These are phyloP conservation scores for Silvanus unidentatus DNA, from an alignment of 2,888 invertebrate species.

Conservation along the genomic window DNA sequence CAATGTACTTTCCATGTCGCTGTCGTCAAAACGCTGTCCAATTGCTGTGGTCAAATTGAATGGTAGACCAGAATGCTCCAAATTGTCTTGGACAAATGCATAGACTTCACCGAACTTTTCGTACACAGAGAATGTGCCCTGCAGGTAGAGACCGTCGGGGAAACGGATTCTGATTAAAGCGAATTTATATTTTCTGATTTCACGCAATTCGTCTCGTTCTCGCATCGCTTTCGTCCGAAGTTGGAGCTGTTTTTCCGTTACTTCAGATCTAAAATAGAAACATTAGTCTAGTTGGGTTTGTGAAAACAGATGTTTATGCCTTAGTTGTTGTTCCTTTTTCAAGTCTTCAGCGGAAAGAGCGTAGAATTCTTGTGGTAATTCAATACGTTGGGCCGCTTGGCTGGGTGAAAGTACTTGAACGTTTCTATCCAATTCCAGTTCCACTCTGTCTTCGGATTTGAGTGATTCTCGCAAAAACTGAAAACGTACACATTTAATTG, in stretches of 20 bases:
- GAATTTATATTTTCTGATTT: constrained; percentile 77
- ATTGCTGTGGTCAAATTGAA: constrained; percentile 65
- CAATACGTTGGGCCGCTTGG: constrained; percentile 61
- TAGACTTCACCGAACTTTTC: constrained; percentile 70
- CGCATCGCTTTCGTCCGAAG: constrained; percentile 92
- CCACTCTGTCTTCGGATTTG: constrained; percentile 72
- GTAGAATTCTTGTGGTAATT: constrained; percentile 82
- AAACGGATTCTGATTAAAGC: constrained; percentile 80
- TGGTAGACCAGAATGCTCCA: constrained; percentile 62
- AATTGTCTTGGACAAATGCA: constrained; percentile 73
- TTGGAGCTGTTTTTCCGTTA: constrained; percentile 73
- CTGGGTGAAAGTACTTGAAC: constrained; percentile 76
- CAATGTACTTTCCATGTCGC: constrained; percentile 66
- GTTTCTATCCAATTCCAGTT: constrained; percentile 78
- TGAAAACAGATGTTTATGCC: constrained; percentile 43
- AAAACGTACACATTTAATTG: constrained; percentile 29
- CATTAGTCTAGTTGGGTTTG: background rate
- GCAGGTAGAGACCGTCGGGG: constrained; percentile 78
- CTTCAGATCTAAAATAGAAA: constrained; percentile 56
- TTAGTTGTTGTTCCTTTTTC: constrained; percentile 72
- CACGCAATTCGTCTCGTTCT: constrained; percentile 78
- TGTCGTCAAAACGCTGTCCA: constrained; percentile 60
- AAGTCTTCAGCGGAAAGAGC: constrained; percentile 75
- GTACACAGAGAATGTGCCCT: constrained; percentile 85
- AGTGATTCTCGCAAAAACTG: constrained; percentile 70